Evolutionary conservation across 2,888 invertebrate species (phyloP), one percentile per base, ranked within the genome.

Genomic region (Allygus modestus): DNA sequence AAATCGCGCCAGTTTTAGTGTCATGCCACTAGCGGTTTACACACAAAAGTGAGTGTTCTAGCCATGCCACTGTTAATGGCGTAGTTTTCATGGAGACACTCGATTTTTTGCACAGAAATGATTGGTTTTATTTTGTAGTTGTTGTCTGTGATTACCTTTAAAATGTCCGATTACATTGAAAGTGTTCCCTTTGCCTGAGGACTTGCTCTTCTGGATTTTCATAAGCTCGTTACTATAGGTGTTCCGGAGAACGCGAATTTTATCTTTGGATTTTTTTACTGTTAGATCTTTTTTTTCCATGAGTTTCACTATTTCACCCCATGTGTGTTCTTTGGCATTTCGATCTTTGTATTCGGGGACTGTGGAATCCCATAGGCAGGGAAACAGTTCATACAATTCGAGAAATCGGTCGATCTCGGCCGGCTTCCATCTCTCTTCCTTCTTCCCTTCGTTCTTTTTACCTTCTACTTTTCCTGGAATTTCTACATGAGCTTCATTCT

Each of bases 281-380:
- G 54, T 54, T 23, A 54, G 11, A 46, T 46, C 46, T 46, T 46
- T 46, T 46, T 15, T 46, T 46, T 15, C 46, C 12, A 46, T 46
- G 17, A 15, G 12, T 15, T 46, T 46, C 46, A 46, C 46, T 15
- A 46, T 54, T 54, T 54, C 20, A 23, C 23, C 54, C 77, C 77
- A 77, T 15, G 43, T 46, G 0, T 37, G 20, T 73, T 73, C 73
- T 73, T 73, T 77, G 28, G 33, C 77, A 43, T 77, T 77, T n/a
- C 77, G 12, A 12, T 77, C 46, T 43, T 46, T 77, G 46, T 77
- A 77, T 41, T 77, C 43, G n/a, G 77, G 77, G 5, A 77, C 15
- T 43, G 1, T 77, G 43, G 43, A 77, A 31, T 77, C 46, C 77
- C 77, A 77, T 33, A 77, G 23, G 33, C 46, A 77, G 28, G 77